These are phyloP conservation scores for Vireo altiloquus DNA, from an alignment of 2,113 vertebrate species.

Conservation along the genomic window DNA sequence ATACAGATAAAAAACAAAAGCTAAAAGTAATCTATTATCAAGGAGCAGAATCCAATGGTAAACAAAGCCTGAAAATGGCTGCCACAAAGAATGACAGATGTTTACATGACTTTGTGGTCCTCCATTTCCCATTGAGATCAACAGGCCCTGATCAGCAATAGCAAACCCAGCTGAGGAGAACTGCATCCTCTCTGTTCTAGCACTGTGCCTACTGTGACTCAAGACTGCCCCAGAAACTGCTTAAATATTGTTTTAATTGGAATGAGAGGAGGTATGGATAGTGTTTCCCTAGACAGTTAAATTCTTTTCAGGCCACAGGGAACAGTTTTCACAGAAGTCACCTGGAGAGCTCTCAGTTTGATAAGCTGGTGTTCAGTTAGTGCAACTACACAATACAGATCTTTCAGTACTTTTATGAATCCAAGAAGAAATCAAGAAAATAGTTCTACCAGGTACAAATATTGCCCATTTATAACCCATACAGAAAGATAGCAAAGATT, in stretches of 20 bases:
- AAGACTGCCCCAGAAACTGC: background rate
- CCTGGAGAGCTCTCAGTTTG: rapidly evolving
- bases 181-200: background rate
- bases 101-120: background rate
- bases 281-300: background rate
- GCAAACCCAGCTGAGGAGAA: background rate
- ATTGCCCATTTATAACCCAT: background rate
- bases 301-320: background rate
- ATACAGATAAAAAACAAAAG: background rate
- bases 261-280: background rate
- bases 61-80: background rate
- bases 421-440: background rate
- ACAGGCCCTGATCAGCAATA: background rate
- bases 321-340: background rate
- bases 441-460: background rate
- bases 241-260: background rate
- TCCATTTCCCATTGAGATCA: background rate
- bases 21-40: background rate
- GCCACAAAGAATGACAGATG: background rate
- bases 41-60: background rate
- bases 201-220: background rate
- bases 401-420: background rate
- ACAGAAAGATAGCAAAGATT: background rate
- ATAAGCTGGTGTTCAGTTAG: background rate
- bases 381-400: background rate